Conservation (phyloP, 2,797 vertebrate genomes). For the Macropus fuliginosus region DNA sequence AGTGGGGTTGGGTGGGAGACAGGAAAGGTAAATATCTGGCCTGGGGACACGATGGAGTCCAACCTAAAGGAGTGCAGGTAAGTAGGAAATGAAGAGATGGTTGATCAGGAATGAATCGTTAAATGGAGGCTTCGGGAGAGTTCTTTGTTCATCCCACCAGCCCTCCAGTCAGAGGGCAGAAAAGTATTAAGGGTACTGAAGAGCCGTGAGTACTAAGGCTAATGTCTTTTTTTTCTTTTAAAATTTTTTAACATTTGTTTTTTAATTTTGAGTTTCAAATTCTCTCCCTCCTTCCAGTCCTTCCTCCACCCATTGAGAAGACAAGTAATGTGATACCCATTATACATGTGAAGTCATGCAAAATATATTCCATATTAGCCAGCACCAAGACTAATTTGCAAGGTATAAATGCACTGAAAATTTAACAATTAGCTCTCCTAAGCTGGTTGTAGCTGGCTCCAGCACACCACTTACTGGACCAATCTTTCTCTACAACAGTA, state of each 20-base stretch:
- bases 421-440: neutral
- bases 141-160: neutral
- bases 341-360: neutral
- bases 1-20: neutral
- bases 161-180: neutral
- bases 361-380: neutral
- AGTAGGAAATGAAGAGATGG: neutral
- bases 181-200: neutral
- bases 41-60: neutral
- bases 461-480: neutral
- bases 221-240: neutral
- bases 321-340: neutral
- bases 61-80: neutral
- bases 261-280: neutral
- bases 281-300: neutral
- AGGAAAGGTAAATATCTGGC: neutral
- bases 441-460: neutral
- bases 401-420: neutral
- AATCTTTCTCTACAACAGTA: neutral
- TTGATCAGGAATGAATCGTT: neutral
- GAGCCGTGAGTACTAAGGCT: neutral
- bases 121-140: neutral
- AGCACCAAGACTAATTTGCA: neutral
- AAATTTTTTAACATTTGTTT: neutral
- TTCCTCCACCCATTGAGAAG: neutral